Conservation (phyloP, 2,888 invertebrate genomes). For the Tinea semifulvella region DNA sequence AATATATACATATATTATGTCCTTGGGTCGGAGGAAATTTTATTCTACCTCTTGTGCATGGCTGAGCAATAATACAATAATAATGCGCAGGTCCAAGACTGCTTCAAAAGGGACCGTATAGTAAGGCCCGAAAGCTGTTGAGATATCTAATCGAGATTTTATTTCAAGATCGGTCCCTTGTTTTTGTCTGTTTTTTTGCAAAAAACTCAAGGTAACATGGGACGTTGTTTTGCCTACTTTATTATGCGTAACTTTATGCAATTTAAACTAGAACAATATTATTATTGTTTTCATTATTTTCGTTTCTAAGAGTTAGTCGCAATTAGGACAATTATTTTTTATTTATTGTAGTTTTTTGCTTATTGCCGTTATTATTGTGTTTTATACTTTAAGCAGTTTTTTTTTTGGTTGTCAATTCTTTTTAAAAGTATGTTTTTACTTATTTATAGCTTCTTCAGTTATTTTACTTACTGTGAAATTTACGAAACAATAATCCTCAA, state of each 20-base stretch:
- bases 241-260: slow-evolving; percentile 7
- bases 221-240: slow-evolving; percentile 13
- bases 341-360: no score
- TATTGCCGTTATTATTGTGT: no score
- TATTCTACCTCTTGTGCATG: slow-evolving; percentile 50
- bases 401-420: no score
- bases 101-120: slow-evolving; percentile 48
- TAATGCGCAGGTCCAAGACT: slow-evolving; percentile 41
- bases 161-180: slow-evolving; percentile 43
- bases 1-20: no score
- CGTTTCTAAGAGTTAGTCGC: neutral
- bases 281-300: no score
- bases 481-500: no score
- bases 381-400: no score
- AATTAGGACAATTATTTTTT: slow-evolving; percentile 2
- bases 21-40: no score
- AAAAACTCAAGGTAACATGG: slow-evolving; percentile 45
- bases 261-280: slow-evolving; percentile 9
- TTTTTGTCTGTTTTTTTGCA: slow-evolving; percentile 45
- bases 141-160: slow-evolving; percentile 56
- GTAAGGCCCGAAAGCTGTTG: slow-evolving; percentile 38
- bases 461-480: no score
- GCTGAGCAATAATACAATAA: slow-evolving; percentile 59
- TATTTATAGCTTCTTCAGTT: no score
- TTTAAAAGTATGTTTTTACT: no score